Conservation (phyloP, 2,113 vertebrate genomes). For the Catharus bicknelli region DNA sequence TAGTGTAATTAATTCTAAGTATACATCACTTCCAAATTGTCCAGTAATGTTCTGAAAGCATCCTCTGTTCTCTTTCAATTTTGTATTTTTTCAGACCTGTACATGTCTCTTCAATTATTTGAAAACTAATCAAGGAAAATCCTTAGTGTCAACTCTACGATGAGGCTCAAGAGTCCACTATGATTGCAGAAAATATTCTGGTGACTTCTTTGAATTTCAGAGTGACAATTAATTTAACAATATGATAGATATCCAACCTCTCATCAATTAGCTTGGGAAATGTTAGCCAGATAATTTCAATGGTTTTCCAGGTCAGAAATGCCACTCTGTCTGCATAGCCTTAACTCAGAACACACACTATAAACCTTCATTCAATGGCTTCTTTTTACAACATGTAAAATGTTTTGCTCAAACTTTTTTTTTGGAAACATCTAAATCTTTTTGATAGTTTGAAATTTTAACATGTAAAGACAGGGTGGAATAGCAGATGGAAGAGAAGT, state of each 20-base stretch:
- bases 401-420: neutral
- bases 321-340: neutral
- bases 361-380: neutral
- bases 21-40: neutral
- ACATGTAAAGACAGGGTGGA: neutral
- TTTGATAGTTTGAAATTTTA: neutral
- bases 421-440: neutral
- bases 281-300: neutral
- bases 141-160: neutral
- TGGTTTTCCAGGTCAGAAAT: neutral
- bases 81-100: neutral
- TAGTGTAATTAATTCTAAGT: neutral
- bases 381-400: neutral
- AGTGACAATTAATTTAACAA: neutral
- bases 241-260: neutral
- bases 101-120: neutral
- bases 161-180: neutral
- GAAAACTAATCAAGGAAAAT: neutral
- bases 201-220: neutral
- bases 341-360: rapidly evolving
- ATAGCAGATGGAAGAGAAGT: neutral
- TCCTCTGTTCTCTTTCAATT: neutral
- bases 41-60: neutral
- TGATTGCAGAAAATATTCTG: neutral
- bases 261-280: neutral